phyloP scores from a whole-genome alignment of 2,888 invertebrate species.

The Syrista parreyssii region DNA sequence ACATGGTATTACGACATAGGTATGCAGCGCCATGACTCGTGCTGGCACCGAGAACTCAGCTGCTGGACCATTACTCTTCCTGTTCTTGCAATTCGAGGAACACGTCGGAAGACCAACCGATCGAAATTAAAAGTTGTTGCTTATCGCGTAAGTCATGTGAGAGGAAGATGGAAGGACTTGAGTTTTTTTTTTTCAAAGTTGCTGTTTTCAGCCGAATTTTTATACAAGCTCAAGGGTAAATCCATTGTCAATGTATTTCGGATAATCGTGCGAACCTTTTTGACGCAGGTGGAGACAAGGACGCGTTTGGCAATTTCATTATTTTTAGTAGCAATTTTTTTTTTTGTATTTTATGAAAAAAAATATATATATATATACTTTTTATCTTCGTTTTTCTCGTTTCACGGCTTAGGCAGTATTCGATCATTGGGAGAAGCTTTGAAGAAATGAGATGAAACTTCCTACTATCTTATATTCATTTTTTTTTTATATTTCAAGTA shows the following conservation, averaged over 20 bases:
- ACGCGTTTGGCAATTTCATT: background rate
- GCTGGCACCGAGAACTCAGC: background rate
- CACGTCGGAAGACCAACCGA: background rate
- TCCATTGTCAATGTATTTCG: background rate
- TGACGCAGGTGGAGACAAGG: background rate
- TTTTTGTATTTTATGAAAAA: background rate
- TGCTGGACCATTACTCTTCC: background rate
- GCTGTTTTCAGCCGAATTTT: background rate
- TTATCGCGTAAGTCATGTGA: background rate
- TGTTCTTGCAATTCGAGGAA: background rate
- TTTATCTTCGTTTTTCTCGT: background rate
- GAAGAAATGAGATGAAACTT: background rate
- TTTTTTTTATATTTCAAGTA: background rate
- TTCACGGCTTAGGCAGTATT: background rate
- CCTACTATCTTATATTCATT: background rate
- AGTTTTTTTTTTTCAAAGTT: background rate
- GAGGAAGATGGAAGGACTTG: background rate
- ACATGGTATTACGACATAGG: background rate
- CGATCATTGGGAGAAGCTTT: background rate
- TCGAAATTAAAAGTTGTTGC: background rate
- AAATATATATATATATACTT: too few species aligned
- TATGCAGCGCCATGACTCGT: background rate
- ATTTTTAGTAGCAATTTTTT: background rate
- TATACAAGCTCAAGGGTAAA: too few species aligned
- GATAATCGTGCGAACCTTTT: background rate